Base-by-base conservation (phyloP, 2,113 vertebrate genomes). In the Carollia perspicillata region DNA sequence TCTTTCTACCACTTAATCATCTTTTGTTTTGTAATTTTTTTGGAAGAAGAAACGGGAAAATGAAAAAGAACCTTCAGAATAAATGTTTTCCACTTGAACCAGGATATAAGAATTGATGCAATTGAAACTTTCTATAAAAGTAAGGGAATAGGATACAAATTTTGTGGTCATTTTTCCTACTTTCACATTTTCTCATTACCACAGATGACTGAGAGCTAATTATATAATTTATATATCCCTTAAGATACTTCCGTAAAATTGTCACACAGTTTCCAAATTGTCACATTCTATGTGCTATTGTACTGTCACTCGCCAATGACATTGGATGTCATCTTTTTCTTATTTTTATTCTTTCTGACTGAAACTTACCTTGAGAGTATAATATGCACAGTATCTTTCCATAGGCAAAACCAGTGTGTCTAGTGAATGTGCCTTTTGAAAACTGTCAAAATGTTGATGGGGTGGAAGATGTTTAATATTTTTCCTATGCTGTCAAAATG, bases 391-490 rank as follows among this genome's bases (percentile, higher is more conserved):
- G 11, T 86, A 44, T 22, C 74, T 71, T 87, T 96, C 58, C 42
- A 87, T 8, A 60, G 40, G 30, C 40, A 84, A 79, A 93, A 79
- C 30, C 53, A 65, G 10, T 87, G 1, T 77, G 28, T 81, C 20
- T 81, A 75, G 26, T 89, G 33, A 95, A 89, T 80, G 28, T 47
- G 3, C 92, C 74, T 96, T 96, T 84, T 65, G 35, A 65, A 94
- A 94, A 87, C 55, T 81, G 88, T 95, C 93, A 96, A 80, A 90
- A 94, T 75, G 93, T 84, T 95, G 75, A 96, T 80, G 6, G 51
- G 5, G 4, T 92, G 10, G 40, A 90, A 96, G 94, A 84, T 51
- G 33, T 92, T 79, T 35, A 66, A 81, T 77, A 35, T 10, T 84
- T 90, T 74, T 49, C 26, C 33, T 77, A 23, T 58, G n/a, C 66